Percentiles rank a stretch among this genome's conserved stretches.
phyloP scores from a whole-genome alignment of 2,888 invertebrate genomes.

The Eugnorisma glareosa region DNA sequence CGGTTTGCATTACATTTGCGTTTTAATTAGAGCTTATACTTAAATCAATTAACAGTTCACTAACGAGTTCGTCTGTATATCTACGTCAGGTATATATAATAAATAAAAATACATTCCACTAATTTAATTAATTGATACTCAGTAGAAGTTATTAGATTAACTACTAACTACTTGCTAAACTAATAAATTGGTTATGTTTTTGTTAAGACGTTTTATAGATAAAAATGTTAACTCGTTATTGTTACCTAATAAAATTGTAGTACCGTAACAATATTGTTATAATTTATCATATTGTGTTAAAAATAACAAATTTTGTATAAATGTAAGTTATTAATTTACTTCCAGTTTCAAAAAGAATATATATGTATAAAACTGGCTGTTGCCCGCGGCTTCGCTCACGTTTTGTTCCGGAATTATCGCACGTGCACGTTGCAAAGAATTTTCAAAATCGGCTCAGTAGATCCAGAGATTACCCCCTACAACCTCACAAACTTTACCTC shows the following conservation, averaged over 20 bases:
- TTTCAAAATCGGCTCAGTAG: no score
- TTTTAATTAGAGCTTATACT: constrained; percentile 11
- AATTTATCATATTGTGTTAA: background rate
- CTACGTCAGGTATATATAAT: background rate
- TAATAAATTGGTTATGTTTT: constrained; percentile 19
- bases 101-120: constrained; percentile 3
- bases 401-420: no score
- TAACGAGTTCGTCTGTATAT: constrained; percentile 19
- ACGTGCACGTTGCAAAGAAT: no score
- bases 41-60: constrained; percentile 15
- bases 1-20: background rate
- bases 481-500: no score
- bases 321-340: background rate
- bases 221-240: constrained; percentile 6
- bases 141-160: constrained; percentile 1
- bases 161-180: background rate
- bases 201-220: constrained; percentile 2
- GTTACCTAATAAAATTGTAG: constrained; percentile 7
- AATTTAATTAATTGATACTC: constrained; percentile 24
- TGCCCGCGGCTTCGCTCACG: no score
- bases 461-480: no score
- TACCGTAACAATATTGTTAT: background rate
- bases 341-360: background rate
- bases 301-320: background rate
- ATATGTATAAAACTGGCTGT: no score